Percentiles rank a stretch among this genome's conserved stretches.
Conservation (phyloP, 2,113 vertebrate genomes). For the Pavo muticus region DNA sequence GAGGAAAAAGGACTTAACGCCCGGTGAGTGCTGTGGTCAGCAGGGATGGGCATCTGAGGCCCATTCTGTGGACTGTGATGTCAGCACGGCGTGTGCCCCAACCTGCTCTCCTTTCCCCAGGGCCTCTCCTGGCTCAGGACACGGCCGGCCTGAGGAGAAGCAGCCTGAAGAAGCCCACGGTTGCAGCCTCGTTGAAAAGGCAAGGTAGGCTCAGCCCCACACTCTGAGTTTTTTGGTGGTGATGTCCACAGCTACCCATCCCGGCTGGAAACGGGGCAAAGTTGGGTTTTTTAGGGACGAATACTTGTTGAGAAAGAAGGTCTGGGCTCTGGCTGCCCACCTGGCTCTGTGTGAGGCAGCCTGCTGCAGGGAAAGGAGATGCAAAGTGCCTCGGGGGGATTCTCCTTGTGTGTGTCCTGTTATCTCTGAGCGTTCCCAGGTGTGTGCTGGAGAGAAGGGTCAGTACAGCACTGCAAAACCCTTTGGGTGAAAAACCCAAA, state of each 20-base stretch:
- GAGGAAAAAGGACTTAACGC: slow-evolving; percentile 71
- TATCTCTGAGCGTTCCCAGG: neutral
- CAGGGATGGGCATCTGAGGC: too few species aligned
- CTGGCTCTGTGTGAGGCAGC: neutral
- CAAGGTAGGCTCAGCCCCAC: slow-evolving; percentile 60
- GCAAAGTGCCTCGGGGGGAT: too few species aligned
- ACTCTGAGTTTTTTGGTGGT: too few species aligned
- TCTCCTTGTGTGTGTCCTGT: fast-evolving
- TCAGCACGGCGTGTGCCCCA: neutral
- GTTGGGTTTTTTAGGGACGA: too few species aligned
- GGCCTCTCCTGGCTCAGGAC: slow-evolving; percentile 62
- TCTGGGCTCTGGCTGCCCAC: neutral
- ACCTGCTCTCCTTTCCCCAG: slow-evolving; percentile 40
- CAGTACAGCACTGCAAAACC: fast-evolving
- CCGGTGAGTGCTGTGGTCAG: slow-evolving; percentile 53
- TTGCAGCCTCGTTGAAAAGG: slow-evolving; percentile 68
- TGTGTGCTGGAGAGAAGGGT: neutral
- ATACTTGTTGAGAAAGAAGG: neutral
- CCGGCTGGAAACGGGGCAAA: neutral
- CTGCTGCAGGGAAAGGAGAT: neutral
- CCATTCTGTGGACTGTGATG: too few species aligned
- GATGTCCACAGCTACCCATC: too few species aligned
- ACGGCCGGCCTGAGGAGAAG: slow-evolving; percentile 63
- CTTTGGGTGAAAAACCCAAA: too few species aligned
- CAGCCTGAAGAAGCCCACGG: slow-evolving; percentile 67